Evolutionary conservation across 2,113 vertebrate genomes (phyloP).

Genomic region (Gavia stellata): DNA sequence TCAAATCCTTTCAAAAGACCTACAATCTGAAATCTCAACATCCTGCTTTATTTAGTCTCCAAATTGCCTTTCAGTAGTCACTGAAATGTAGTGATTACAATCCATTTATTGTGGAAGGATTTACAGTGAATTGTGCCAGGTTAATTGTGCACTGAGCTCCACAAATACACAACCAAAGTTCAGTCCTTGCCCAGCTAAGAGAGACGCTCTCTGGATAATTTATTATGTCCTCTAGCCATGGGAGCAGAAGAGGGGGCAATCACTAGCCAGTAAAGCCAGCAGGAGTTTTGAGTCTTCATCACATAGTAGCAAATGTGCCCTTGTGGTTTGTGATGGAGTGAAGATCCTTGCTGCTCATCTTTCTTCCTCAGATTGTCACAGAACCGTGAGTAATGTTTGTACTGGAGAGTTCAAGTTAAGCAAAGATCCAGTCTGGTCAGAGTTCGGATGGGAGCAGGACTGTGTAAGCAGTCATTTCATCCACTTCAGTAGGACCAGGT

Average conservation of each 20-base stretch:
- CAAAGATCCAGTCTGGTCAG: background rate
- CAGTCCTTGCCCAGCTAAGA: background rate
- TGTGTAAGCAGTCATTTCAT: background rate
- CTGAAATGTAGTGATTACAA: slow-evolving; percentile 5
- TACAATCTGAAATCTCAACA: background rate
- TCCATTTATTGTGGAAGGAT: background rate
- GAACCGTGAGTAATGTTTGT: background rate
- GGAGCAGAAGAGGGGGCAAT: background rate
- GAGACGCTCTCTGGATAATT: background rate
- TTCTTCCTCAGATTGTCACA: background rate
- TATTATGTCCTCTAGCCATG: background rate
- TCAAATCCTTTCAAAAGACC: slow-evolving; percentile 1
- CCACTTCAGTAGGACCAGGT: background rate
- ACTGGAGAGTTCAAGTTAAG: background rate
- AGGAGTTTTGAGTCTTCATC: background rate
- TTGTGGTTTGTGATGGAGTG: background rate
- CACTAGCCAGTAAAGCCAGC: background rate
- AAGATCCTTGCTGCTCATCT: background rate
- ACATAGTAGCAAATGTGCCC: background rate
- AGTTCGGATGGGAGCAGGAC: background rate
- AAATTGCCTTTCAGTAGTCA: background rate
- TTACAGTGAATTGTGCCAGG: background rate
- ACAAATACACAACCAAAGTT: background rate
- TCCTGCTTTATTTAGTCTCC: background rate
- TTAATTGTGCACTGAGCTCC: background rate